A percentile compares a stretch with the other conserved stretches of the same genome.
phyloP scores from a whole-genome alignment of 2,888 invertebrate species.

The Helicoverpa assulta region DNA sequence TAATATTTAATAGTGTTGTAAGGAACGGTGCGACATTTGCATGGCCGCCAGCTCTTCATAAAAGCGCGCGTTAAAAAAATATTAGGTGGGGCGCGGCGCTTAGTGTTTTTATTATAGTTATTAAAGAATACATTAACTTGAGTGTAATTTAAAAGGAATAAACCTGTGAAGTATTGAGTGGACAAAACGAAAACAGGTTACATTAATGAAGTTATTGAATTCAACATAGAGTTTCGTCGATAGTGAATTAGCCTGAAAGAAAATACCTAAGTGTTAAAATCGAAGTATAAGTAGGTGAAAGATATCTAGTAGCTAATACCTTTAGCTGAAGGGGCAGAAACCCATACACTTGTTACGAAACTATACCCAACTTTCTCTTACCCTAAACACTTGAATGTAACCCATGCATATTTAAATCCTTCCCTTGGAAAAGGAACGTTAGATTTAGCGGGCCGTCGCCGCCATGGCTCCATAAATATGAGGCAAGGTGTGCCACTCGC shows the following conservation, averaged over 20 bases:
- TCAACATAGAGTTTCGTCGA: not conserved
- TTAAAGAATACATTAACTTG: slow-evolving; percentile 53
- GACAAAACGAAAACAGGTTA: slow-evolving; percentile 9
- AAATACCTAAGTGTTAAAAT: no score
- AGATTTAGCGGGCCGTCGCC: slow-evolving; percentile 62
- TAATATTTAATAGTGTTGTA: slow-evolving; percentile 84
- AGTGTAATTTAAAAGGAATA: slow-evolving; percentile 45
- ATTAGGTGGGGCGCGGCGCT: slow-evolving; percentile 55
- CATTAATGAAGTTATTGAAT: not conserved
- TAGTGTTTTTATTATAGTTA: slow-evolving; percentile 60
- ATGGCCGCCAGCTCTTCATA: slow-evolving; percentile 67
- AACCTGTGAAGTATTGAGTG: slow-evolving; percentile 28
- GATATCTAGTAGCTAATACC: no score
- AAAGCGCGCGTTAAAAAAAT: slow-evolving; percentile 65
- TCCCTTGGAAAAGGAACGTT: slow-evolving; percentile 22
- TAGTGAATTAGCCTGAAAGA: no score
- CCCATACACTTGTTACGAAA: not conserved
- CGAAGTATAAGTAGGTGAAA: no score
- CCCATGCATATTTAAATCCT: slow-evolving; percentile 35
- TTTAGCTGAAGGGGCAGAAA: no score
- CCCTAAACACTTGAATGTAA: slow-evolving; percentile 23
- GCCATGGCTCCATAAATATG: slow-evolving; percentile 74
- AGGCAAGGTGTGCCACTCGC: slow-evolving; percentile 70
- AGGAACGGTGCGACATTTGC: slow-evolving; percentile 81
- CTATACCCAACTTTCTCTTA: not conserved